Evolutionary conservation across 2,797 vertebrate species (phyloP).

Genomic region (Arctocebus calabarensis): DNA sequence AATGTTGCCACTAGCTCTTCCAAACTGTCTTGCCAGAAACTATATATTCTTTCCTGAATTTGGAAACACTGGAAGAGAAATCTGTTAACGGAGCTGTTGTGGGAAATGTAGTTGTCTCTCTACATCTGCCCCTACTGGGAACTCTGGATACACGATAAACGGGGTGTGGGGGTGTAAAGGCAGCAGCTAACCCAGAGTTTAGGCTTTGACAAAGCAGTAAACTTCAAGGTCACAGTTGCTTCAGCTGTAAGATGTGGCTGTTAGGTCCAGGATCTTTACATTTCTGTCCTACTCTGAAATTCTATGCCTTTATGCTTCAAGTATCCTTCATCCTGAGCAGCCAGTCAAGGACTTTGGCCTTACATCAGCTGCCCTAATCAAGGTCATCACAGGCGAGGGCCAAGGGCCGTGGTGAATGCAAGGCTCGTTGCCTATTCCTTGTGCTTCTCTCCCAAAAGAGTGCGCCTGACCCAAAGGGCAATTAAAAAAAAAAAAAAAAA

Average conservation of each 20-base stretch:
- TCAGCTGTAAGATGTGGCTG: not conserved
- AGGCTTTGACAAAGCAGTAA: not conserved
- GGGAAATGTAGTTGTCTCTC: constrained; percentile 17
- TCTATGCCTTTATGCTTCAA: not conserved
- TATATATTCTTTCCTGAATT: constrained; percentile 64
- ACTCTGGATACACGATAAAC: not conserved
- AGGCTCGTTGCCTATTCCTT: not conserved
- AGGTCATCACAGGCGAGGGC: not conserved
- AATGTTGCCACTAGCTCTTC: constrained; percentile 46
- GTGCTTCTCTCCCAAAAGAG: not conserved
- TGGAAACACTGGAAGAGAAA: constrained; percentile 68
- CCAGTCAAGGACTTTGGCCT: not conserved
- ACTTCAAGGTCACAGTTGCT: not conserved
- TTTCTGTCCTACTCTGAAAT: not conserved
- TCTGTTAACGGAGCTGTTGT: constrained; percentile 60
- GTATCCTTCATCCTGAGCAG: not conserved
- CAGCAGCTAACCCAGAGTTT: not conserved
- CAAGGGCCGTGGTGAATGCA: not conserved
- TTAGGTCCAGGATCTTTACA: not conserved
- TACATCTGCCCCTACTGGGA: not conserved
- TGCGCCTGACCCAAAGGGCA: not conserved
- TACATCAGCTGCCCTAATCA: not conserved
- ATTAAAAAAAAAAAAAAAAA: not conserved
- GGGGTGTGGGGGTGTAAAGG: fast-evolving
- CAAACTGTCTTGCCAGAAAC: constrained; percentile 72